Conservation (phyloP, 2,797 vertebrate genomes). For the Ctenopoma kingsleyae region DNA sequence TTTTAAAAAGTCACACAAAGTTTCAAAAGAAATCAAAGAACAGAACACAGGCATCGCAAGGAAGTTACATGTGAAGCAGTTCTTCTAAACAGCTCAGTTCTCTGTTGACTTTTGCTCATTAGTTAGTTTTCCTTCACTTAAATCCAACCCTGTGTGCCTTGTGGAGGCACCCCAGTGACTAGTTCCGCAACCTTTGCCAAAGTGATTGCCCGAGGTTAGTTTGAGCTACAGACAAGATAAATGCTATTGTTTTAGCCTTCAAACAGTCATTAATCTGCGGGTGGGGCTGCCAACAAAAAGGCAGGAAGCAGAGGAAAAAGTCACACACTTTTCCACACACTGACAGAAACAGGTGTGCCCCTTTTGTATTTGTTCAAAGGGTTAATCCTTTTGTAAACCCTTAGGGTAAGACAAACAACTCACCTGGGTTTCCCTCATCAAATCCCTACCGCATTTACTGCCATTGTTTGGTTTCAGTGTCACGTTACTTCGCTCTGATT, state of each 20-base stretch:
- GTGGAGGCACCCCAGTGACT: slow-evolving; percentile 41
- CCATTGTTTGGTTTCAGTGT: slow-evolving; percentile 61
- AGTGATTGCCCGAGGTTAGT: slow-evolving; percentile 62
- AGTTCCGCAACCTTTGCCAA: slow-evolving; percentile 47
- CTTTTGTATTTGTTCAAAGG: slow-evolving; percentile 44
- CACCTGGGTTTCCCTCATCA: slow-evolving; percentile 47
- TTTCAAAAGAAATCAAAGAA: not conserved
- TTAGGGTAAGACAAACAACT: slow-evolving; percentile 45
- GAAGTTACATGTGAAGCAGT: not conserved
- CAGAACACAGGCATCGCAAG: slow-evolving; percentile 1
- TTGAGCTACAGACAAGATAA: slow-evolving; percentile 71
- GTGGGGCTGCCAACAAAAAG: slow-evolving; percentile 66
- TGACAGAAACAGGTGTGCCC: slow-evolving; percentile 64
- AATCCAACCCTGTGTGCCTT: slow-evolving; percentile 26
- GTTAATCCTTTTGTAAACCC: slow-evolving; percentile 63
- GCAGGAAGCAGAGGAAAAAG: slow-evolving; percentile 58
- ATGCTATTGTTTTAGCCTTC: slow-evolving; percentile 76
- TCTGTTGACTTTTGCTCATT: slow-evolving; percentile 37
- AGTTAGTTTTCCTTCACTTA: slow-evolving; percentile 34
- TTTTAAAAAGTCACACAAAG: not conserved
- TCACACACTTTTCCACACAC: slow-evolving; percentile 38
- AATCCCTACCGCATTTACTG: slow-evolving; percentile 50
- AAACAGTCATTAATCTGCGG: slow-evolving; percentile 72
- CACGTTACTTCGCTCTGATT: slow-evolving; percentile 54
- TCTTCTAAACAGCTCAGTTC: slow-evolving; percentile 15